Evolutionary conservation across 1,140 invertebrate species (phyloP).

Genomic region (Platyscapa corneri): DNA sequence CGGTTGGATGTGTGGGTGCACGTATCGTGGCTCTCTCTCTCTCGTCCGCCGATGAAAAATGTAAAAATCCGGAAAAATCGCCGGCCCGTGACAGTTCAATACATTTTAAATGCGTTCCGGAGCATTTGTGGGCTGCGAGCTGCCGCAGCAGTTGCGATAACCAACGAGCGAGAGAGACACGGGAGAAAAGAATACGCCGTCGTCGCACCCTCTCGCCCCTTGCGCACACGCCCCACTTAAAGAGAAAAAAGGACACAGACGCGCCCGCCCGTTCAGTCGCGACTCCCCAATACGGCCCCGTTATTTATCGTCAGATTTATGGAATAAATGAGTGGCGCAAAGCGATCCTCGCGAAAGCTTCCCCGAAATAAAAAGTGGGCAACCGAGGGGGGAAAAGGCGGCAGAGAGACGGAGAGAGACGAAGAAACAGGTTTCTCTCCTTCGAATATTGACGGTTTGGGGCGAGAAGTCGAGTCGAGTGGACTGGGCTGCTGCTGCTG

Average conservation of each 20-base stretch:
- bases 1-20: not conserved
- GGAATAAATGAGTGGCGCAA: conserved; percentile 72
- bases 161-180: conserved; percentile 53
- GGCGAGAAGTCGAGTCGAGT: conserved; percentile 12
- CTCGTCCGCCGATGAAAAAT: conserved; percentile 69
- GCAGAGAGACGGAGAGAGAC: not conserved
- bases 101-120: conserved; percentile 75
- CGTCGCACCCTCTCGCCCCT: conserved; percentile 23
- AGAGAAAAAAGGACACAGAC: conserved; percentile 43
- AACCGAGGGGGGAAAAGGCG: not conserved
- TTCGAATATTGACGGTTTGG: conserved; percentile 26
- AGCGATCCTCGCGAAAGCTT: conserved; percentile 35
- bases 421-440: conserved; percentile 20
- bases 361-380: conserved; percentile 23
- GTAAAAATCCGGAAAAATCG: conserved; percentile 71
- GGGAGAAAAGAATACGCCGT: conserved; percentile 7
- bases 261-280: conserved; percentile 33
- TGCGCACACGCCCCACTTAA: conserved; percentile 35
- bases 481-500: too few species aligned
- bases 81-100: conserved; percentile 73
- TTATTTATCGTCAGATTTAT: conserved; percentile 76
- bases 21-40: not conserved
- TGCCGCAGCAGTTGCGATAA: conserved; percentile 61
- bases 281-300: conserved; percentile 68
- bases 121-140: conserved; percentile 68